Percentiles rank a stretch among this genome's conserved stretches.
These are phyloP conservation scores for Heterodera filipjevi DNA, from an alignment of 2,888 invertebrate species.

Conservation along the genomic window DNA sequence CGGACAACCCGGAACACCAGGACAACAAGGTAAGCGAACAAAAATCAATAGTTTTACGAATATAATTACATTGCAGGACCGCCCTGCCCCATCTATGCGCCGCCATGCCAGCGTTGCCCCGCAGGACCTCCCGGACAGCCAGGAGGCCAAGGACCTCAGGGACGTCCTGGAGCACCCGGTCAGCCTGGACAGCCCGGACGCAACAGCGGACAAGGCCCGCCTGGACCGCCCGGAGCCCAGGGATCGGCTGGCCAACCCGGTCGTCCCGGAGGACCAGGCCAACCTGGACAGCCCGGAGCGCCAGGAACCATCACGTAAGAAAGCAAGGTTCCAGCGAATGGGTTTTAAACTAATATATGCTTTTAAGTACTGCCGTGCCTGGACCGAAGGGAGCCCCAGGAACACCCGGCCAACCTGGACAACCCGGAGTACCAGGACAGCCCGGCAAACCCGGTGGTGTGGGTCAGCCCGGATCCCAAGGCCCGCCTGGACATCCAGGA, in stretches of 20 bases:
- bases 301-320: slow-evolving; percentile 4
- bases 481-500: slow-evolving; percentile 20
- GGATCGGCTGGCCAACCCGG: slow-evolving; percentile 48
- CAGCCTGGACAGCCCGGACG: slow-evolving; percentile 44
- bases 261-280: slow-evolving; percentile 51
- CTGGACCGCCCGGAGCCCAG: slow-evolving; percentile 28
- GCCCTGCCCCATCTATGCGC: slow-evolving; percentile 8
- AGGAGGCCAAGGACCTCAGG: slow-evolving; percentile 34
- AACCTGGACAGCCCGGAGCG: slow-evolving; percentile 42
- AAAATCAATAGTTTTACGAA: background rate
- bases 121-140: slow-evolving; percentile 35
- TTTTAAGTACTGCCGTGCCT: background rate
- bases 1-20: background rate
- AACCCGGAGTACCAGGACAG: slow-evolving; percentile 12
- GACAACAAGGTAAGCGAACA: background rate
- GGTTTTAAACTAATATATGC: background rate
- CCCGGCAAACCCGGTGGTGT: background rate
- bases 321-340: background rate
- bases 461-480: background rate
- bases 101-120: slow-evolving; percentile 24
- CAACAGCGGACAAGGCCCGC: slow-evolving; percentile 21
- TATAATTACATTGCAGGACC: background rate
- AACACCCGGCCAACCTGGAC: slow-evolving; percentile 4
- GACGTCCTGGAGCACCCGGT: slow-evolving; percentile 37
- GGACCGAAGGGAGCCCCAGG: slow-evolving; percentile 15